Evolutionary conservation across 2,888 invertebrate species (phyloP).

Genomic region (Thysanoteuthis rhombus): DNA sequence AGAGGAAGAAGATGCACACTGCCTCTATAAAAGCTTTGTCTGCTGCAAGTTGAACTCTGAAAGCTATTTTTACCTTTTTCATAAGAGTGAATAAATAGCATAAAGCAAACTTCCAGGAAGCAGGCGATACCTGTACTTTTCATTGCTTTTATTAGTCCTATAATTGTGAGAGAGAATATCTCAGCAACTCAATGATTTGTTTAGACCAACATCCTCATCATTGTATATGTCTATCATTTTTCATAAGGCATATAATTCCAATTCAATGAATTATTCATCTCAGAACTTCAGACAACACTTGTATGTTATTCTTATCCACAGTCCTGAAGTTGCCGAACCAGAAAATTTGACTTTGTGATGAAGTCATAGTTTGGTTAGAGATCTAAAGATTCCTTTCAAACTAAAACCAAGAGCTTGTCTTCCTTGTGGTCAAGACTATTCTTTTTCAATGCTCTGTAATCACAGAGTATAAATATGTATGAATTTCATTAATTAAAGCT

Average conservation of each 20-base stretch:
- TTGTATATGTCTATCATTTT: neutral
- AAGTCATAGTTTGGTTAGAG: neutral
- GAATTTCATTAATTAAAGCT: too few species aligned
- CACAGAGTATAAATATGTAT: neutral
- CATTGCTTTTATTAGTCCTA: neutral
- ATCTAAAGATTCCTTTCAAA: neutral
- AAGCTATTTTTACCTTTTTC: too few species aligned
- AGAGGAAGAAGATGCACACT: too few species aligned
- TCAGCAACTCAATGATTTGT: neutral
- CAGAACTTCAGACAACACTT: neutral
- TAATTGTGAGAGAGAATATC: neutral
- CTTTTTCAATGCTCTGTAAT: neutral
- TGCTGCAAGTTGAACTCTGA: too few species aligned
- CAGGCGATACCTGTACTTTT: too few species aligned
- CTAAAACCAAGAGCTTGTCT: neutral
- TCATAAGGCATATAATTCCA: neutral
- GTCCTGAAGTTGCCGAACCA: neutral
- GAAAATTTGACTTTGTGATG: neutral
- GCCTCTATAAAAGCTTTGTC: too few species aligned
- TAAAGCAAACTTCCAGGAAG: too few species aligned
- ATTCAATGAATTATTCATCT: neutral
- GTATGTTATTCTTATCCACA: neutral
- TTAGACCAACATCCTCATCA: neutral
- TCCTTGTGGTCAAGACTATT: neutral
- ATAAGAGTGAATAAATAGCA: too few species aligned